Base-by-base conservation (phyloP, 1,140 invertebrate genomes). In the Camponotus floridanus region DNA sequence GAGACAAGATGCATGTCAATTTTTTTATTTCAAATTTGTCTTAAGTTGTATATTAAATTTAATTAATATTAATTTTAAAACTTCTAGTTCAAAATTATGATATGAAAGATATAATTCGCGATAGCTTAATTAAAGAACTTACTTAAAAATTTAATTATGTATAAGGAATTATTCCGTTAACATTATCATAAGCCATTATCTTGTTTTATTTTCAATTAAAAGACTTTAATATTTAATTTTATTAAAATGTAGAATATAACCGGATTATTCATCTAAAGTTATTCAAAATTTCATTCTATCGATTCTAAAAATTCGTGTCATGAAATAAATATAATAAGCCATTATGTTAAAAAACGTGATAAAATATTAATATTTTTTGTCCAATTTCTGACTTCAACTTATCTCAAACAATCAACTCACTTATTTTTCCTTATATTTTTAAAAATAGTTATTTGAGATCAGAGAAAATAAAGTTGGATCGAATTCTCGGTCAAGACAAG, bases 371-470 rank as follows among this genome's bases (percentile, higher is more conserved):
- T 67, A 51, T 67, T 79, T 78, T 45, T 67, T 15, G 26, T 26
- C 26, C 3, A 80, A 2, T 55, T 68, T 13, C 67, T 79, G 45
- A 79, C 45, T 62, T 78, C 42, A 39, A 26, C 36, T 62, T 68
- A 80, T 0, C 31, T 80, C 13, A 42, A 67, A 68, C 8, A 55
- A 39, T 57, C 48, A 55, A 33, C 13, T 13, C 33, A 21, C 18
- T 55, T 36, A 33, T 48, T 67, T 26, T n/a, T 18, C 13, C 18
- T 15, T n/a, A 51, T 33, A 51, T 45, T 5, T 48, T 3, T 39
- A 33, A 21, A 5, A 33, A 11, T 62, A 26, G 13, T 18, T 36
- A 21, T 51, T 39, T 15, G 13, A 15, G 13, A 13, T 0, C 6
- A 18, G 1, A 81, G 5, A 64, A 33, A 55, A 36, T 45, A 33